phyloP scores from a whole-genome alignment of 2,797 vertebrate species.

The Taenioides sp. region DNA sequence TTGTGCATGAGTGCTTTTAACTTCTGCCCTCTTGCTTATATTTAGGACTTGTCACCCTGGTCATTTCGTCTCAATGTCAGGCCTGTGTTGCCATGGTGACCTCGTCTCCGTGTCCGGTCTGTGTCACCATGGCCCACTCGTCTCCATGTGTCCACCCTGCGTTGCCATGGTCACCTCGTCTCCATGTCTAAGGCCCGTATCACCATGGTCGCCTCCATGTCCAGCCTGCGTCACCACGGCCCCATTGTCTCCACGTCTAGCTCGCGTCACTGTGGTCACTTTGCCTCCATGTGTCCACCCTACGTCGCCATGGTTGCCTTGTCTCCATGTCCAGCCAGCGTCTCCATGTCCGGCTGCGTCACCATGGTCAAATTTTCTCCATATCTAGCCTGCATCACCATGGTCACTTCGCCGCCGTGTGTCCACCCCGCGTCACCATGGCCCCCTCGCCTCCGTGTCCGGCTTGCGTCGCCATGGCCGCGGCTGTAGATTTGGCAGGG shows the following conservation, averaged over 20 bases:
- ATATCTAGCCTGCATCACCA: neutral
- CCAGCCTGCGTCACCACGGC: neutral
- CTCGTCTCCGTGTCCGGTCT: neutral
- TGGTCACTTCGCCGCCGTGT: neutral
- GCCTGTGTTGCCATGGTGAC: neutral
- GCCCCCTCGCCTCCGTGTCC: neutral
- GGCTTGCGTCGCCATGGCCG: neutral
- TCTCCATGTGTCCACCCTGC: no score
- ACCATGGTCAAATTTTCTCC: no score
- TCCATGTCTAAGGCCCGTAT: neutral
- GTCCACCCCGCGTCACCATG: neutral
- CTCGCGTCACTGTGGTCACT: no score
- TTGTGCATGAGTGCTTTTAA: slow-evolving; percentile 62
- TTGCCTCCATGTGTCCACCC: neutral
- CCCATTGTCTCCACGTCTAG: no score
- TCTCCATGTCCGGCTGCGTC: no score
- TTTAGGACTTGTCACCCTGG: neutral
- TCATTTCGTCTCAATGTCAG: no score
- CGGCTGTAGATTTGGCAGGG: slow-evolving; percentile 77
- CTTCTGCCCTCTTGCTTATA: slow-evolving; percentile 25
- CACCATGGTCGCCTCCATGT: no score
- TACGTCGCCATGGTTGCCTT: neutral
- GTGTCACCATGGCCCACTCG: neutral
- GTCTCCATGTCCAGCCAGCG: neutral
- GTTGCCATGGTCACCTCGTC: neutral